Conservation (phyloP, 2,888 invertebrate species). For the Eledona agricola region DNA sequence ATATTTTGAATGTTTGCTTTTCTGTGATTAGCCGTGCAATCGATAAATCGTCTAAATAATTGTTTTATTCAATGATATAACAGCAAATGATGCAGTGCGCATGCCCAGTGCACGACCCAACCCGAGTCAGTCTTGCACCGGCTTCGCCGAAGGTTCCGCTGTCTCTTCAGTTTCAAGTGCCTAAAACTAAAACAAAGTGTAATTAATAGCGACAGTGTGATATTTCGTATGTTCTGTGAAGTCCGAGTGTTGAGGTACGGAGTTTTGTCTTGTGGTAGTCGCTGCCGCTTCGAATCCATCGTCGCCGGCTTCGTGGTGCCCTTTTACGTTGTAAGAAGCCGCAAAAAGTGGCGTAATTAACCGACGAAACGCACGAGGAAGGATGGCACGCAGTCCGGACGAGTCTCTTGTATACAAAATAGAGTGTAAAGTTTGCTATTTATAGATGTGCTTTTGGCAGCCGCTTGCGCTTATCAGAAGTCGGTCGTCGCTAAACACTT, state of each 20-base stretch:
- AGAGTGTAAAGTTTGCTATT: conserved; percentile 4
- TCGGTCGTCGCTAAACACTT: neutral
- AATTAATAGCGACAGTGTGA: no score
- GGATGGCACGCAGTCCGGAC: conserved; percentile 24
- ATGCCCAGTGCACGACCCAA: conserved; percentile 48
- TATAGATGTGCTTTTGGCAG: conserved; percentile 10
- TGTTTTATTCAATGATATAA: conserved; percentile 17
- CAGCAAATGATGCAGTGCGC: conserved; percentile 29
- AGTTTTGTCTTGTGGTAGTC: no score
- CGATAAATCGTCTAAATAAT: conserved; percentile 7
- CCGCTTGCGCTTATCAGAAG: neutral
- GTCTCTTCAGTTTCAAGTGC: conserved; percentile 48
- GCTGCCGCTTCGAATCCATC: no score
- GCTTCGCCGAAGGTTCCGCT: conserved; percentile 49
- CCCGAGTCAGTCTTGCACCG: conserved; percentile 54
- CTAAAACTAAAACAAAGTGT: conserved; percentile 45
- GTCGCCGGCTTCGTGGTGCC: neutral
- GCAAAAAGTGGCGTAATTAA: conserved; percentile 26
- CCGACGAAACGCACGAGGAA: conserved; percentile 12
- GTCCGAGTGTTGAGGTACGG: conserved; percentile 43
- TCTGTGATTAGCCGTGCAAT: neutral
- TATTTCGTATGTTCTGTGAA: conserved; percentile 47
- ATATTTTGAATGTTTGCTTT: neutral
- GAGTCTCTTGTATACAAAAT: conserved; percentile 14
- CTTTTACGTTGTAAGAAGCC: conserved; percentile 15